phyloP scores from a whole-genome alignment of 1,140 invertebrate genomes.

The Bicyclus anynana region DNA sequence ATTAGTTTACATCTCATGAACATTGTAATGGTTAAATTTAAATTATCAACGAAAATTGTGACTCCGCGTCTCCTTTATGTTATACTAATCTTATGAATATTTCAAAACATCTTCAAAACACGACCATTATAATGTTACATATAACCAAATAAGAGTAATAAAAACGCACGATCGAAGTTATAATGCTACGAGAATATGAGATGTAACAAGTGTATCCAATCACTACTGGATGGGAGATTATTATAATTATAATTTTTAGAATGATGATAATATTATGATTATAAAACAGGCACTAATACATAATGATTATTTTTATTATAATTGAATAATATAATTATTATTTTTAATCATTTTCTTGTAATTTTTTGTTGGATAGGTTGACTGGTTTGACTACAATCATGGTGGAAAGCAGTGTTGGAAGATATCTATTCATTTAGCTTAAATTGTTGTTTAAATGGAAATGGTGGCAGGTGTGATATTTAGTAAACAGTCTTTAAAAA shows the following conservation, averaged over 20 bases:
- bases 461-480: too few species aligned
- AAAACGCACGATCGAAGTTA: not conserved
- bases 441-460: too few species aligned
- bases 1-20: constrained; percentile 17
- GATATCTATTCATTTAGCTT: too few species aligned
- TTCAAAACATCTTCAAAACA: constrained; percentile 2
- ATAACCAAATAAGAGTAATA: not conserved
- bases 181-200: not conserved
- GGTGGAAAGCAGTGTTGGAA: too few species aligned
- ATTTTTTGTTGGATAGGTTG: too few species aligned
- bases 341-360: too few species aligned
- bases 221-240: not conserved
- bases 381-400: too few species aligned
- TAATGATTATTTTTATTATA: too few species aligned
- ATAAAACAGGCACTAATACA: too few species aligned
- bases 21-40: constrained; percentile 15
- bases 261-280: not conserved
- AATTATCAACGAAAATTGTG: constrained; percentile 17
- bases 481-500: too few species aligned
- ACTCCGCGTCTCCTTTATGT: constrained; percentile 3
- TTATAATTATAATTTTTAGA: not conserved
- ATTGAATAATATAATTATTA: too few species aligned
- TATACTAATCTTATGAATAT: constrained; percentile 15
- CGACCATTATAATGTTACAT: not conserved
- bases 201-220: not conserved